Evolutionary conservation across 1,140 invertebrate species (phyloP).

Genomic region (Cyclargus thomasi): DNA sequence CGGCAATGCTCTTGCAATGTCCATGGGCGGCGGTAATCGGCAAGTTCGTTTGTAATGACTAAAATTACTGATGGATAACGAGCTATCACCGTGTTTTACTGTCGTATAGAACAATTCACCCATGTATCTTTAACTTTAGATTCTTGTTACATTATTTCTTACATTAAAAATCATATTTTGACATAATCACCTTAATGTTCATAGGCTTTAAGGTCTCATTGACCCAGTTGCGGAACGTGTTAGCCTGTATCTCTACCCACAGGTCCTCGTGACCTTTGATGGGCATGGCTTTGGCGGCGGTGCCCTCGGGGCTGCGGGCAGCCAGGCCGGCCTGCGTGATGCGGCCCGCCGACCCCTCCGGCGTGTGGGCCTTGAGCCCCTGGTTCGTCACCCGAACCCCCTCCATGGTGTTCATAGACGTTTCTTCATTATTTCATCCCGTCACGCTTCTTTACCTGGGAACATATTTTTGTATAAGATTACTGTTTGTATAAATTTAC

Average conservation of each 20-base stretch:
- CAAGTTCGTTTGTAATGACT: too few species aligned
- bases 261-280: constrained; percentile 95
- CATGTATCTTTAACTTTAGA: too few species aligned
- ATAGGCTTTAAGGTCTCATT: constrained; percentile 92
- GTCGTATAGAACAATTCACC: too few species aligned
- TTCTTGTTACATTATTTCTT: too few species aligned
- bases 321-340: constrained; percentile 84
- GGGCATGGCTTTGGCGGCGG: constrained; percentile 93
- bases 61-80: too few species aligned
- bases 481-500: not conserved
- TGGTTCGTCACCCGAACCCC: constrained; percentile 62
- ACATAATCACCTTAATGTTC: constrained; percentile 74
- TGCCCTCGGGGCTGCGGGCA: constrained; percentile 91
- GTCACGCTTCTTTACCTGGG: not conserved
- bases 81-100: too few species aligned
- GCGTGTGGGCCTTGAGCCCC: constrained; percentile 59
- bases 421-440: not conserved
- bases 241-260: constrained; percentile 97
- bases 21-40: too few species aligned
- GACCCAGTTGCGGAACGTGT: constrained; percentile 98
- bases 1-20: too few species aligned
- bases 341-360: constrained; percentile 63
- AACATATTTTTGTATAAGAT: too few species aligned
- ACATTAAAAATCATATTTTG: too few species aligned
- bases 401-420: constrained; percentile 40